phyloP scores from a whole-genome alignment of 2,888 invertebrate species.

The Orchestes rusci region DNA sequence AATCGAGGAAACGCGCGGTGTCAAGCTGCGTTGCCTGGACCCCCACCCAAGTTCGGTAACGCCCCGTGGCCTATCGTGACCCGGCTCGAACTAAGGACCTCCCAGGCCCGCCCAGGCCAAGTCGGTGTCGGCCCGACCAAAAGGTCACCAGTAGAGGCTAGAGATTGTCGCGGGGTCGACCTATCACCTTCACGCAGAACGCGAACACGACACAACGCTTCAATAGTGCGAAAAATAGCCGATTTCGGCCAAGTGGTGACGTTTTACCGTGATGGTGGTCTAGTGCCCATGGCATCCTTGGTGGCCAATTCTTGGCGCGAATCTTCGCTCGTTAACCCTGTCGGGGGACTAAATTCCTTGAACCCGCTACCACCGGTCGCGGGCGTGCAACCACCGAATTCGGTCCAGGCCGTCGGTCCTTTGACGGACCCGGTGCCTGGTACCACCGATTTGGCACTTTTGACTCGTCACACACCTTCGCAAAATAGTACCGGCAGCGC shows the following conservation, averaged over 20 bases:
- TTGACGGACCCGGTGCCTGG: slow-evolving; percentile 30
- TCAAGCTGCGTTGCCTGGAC: slow-evolving; percentile 25
- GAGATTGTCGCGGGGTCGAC: slow-evolving; percentile 47
- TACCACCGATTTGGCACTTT: slow-evolving; percentile 33
- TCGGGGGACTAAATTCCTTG: slow-evolving; percentile 47
- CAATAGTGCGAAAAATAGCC: slow-evolving; percentile 19
- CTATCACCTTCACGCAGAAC: slow-evolving; percentile 43
- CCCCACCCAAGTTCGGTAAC: slow-evolving; percentile 36
- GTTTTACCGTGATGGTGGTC: slow-evolving; percentile 26
- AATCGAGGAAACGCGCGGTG: slow-evolving; percentile 23
- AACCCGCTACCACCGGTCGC: slow-evolving; percentile 48
- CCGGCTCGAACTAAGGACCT: slow-evolving; percentile 46
- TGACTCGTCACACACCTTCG: slow-evolving; percentile 43
- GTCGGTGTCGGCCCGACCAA: slow-evolving; percentile 46
- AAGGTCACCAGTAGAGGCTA: slow-evolving; percentile 48
- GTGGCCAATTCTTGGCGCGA: slow-evolving; percentile 59
- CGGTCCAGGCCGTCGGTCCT: slow-evolving; percentile 51
- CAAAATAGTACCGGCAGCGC: slow-evolving; percentile 44
- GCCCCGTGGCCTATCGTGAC: slow-evolving; percentile 47
- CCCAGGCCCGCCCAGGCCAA: slow-evolving; percentile 47
- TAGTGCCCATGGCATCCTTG: slow-evolving; percentile 48
- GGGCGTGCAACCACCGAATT: slow-evolving; percentile 47
- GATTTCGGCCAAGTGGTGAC: slow-evolving; percentile 20
- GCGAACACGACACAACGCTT: slow-evolving; percentile 30
- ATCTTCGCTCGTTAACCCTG: slow-evolving; percentile 49